Percentiles rank a stretch among this genome's conserved stretches.
These are phyloP conservation scores for Apomyelois bistriatella DNA, from an alignment of 2,888 invertebrate genomes.

Conservation along the genomic window DNA sequence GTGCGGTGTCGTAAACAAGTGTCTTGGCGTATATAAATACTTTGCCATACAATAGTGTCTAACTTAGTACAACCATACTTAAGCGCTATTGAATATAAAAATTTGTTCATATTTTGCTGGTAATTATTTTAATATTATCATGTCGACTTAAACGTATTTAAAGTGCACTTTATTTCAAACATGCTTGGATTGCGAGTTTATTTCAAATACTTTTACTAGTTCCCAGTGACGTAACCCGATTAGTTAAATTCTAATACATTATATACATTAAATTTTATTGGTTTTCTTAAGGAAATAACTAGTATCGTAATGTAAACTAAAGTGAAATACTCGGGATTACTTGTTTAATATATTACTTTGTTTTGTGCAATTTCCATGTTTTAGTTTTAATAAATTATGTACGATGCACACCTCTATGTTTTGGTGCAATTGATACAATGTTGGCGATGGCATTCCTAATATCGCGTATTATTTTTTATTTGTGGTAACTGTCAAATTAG, in stretches of 20 bases:
- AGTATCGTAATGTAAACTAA: background rate
- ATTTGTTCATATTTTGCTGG: background rate
- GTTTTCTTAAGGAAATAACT: background rate
- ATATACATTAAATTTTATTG: constrained; percentile 1
- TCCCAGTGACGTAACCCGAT: background rate
- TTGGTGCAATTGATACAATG: no score
- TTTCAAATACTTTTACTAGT: no score
- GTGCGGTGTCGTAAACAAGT: background rate
- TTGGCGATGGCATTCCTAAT: no score
- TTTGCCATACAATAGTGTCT: background rate
- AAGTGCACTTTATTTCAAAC: background rate
- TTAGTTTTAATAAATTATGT: no score
- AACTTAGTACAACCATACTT: background rate
- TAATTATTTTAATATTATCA: background rate
- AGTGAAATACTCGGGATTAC: background rate
- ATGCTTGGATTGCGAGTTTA: no score
- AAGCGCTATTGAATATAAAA: background rate
- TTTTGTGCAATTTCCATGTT: background rate
- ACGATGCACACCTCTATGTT: no score
- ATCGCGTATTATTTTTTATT: no score
- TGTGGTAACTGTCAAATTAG: no score
- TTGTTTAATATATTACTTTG: background rate
- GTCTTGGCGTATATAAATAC: background rate
- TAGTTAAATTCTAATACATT: background rate
- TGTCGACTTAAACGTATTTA: background rate